Conservation (phyloP, 2,797 vertebrate genomes). For the Synanceia verrucosa region DNA sequence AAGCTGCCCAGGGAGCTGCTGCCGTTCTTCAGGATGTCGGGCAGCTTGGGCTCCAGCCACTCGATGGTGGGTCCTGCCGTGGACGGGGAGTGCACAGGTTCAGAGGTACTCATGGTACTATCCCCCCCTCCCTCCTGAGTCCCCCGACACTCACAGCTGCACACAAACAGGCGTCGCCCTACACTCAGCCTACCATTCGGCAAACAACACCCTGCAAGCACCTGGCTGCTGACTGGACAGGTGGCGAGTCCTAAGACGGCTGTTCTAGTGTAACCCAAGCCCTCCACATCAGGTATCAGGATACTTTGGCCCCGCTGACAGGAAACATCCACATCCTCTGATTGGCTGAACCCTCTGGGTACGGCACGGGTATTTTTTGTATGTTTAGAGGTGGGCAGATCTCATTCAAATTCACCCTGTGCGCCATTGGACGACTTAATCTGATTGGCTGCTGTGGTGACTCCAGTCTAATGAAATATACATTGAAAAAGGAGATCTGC, state of each 20-base stretch:
- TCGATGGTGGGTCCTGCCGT: slow-evolving; percentile 91
- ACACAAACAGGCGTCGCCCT: slow-evolving; percentile 3
- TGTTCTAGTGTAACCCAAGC: slow-evolving; percentile 49
- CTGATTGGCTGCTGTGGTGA: slow-evolving; percentile 72
- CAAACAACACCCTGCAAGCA: slow-evolving; percentile 11
- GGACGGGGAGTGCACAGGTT: slow-evolving; percentile 75
- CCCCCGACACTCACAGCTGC: slow-evolving; percentile 35
- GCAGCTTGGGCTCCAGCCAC: slow-evolving; percentile 96
- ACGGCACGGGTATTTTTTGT: slow-evolving; percentile 19
- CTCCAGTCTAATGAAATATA: slow-evolving; percentile 83
- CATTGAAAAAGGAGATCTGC: slow-evolving; percentile 84
- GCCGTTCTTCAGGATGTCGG: slow-evolving; percentile 95
- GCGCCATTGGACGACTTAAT: slow-evolving; percentile 55
- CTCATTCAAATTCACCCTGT: slow-evolving; percentile 58
- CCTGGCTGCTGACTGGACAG: slow-evolving; percentile 44
- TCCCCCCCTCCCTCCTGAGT: slow-evolving; percentile 26
- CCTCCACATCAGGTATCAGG: slow-evolving; percentile 41
- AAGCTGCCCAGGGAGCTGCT: slow-evolving; percentile 83
- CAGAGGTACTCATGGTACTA: slow-evolving; percentile 73
- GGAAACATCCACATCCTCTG: slow-evolving; percentile 46
- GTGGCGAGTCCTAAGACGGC: slow-evolving; percentile 24
- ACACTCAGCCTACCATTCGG: slow-evolving; percentile 14
- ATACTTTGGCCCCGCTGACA: slow-evolving; percentile 48
- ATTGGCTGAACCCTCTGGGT: slow-evolving; percentile 51
- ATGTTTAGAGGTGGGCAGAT: slow-evolving; percentile 47